phyloP scores from a whole-genome alignment of 2,888 invertebrate species.

The Hydroisotoma schaefferi region DNA sequence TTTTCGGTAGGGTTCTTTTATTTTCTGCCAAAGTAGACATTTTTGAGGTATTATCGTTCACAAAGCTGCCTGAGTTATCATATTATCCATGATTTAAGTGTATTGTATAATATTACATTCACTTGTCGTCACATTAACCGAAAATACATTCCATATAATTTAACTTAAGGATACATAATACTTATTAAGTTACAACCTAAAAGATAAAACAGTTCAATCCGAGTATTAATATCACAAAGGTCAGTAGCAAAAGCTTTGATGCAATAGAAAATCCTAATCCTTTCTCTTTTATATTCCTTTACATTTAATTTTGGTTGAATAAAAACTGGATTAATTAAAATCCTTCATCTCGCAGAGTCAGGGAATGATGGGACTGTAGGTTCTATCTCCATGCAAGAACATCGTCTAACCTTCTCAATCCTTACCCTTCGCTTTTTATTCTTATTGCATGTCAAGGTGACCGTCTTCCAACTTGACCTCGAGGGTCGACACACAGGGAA shows the following conservation, averaged over 20 bases:
- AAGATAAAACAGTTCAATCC: conserved; percentile 17
- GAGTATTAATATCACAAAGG: conserved; percentile 38
- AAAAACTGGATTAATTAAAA: not conserved
- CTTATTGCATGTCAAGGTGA: conserved; percentile 41
- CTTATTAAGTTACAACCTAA: too few species aligned
- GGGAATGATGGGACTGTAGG: conserved; percentile 31
- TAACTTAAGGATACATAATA: too few species aligned
- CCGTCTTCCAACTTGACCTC: conserved; percentile 40
- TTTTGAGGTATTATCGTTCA: too few species aligned
- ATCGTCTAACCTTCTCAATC: conserved; percentile 44
- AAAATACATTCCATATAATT: too few species aligned
- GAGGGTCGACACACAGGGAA: conserved; percentile 46
- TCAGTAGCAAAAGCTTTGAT: conserved; percentile 4
- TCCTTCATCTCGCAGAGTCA: not conserved
- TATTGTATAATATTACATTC: too few species aligned
- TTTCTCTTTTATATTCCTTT: too few species aligned
- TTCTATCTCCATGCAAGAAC: conserved; percentile 47
- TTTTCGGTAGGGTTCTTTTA: too few species aligned
- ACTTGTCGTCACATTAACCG: too few species aligned
- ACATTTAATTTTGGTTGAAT: too few species aligned
- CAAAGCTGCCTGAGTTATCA: too few species aligned
- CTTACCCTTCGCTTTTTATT: conserved; percentile 38
- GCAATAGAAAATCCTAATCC: not conserved
- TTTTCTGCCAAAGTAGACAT: too few species aligned
- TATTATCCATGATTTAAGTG: too few species aligned